phyloP scores from a whole-genome alignment of 2,797 vertebrate species.

The Meda fulgida region DNA sequence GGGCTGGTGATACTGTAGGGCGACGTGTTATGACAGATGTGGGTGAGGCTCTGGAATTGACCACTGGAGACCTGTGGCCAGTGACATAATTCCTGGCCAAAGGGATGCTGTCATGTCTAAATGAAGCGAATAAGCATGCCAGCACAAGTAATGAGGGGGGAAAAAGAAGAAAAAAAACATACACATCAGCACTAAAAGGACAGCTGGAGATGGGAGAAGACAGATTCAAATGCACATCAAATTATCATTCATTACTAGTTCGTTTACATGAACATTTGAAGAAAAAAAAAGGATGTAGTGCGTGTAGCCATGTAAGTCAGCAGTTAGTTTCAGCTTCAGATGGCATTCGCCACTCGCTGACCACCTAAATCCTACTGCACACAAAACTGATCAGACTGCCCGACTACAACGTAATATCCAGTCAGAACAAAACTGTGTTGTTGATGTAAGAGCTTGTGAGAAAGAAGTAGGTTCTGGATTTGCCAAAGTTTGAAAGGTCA shows the following conservation, averaged over 20 bases:
- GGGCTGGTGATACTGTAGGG: constrained; percentile 61
- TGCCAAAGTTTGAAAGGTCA: background rate
- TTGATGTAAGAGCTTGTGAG: background rate
- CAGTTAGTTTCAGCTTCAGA: background rate
- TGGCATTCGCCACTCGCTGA: background rate
- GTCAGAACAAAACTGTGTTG: background rate
- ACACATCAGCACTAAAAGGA: constrained; percentile 1
- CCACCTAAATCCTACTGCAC: background rate
- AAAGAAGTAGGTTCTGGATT: background rate
- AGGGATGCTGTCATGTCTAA: constrained; percentile 24
- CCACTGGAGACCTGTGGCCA: constrained; percentile 48
- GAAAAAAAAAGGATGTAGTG: background rate
- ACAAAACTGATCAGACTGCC: background rate
- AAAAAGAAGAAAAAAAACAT: background rate
- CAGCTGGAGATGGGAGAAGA: background rate
- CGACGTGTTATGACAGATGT: constrained; percentile 56
- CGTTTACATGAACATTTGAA: background rate
- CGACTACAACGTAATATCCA: background rate
- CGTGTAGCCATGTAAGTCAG: background rate
- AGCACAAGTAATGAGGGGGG: background rate
- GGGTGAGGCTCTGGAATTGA: constrained; percentile 58
- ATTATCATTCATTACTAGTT: background rate
- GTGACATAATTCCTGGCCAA: constrained; percentile 21
- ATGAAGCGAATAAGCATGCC: constrained; percentile 19
- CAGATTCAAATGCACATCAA: background rate